Base-by-base conservation (phyloP, 2,888 invertebrate species). In the Beris chalybata region DNA sequence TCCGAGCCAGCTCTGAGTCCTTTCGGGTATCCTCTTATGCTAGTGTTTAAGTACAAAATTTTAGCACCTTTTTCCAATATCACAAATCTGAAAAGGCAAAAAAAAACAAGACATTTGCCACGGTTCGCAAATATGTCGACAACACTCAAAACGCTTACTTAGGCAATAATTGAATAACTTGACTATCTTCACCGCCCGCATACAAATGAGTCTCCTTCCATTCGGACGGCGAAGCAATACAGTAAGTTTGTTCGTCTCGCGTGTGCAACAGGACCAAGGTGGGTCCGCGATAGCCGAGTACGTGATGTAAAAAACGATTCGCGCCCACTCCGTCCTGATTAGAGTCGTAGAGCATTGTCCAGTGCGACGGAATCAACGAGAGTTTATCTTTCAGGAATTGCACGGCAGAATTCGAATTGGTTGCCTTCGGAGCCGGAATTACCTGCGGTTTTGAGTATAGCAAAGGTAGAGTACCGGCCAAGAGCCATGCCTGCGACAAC, bases 231-330 rank as follows among this genome's bases (percentile, higher is more conserved):
- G 88, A 82, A 32, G 91, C 91, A 65, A 95, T 80, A 76, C 91
- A 93, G 74, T 91, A 88, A 68, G 90, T 85, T 70, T 89, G 85
- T 29, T 85, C 86, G 52, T 84, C 83, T 68, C 78, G 74, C 3
- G 84, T 85, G 67, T 85, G 82, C n/a, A 88, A 71, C 67, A 89
- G 76, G 68, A 86, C 83, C 66, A 89, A 75, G 0, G 88, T 88
- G 0, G 89, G 88, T 0, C 89, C 89, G 61, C 87, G 75, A 70
- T 81, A 81, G 5, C 81, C 81, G 22, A 93, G 84, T 4, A 95
- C 91, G 82, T 95, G 95, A 76, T 94, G 92, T 73, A 92, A 82
- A 81, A 95, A 95, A 72, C 93, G 85, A 83, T 95, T 95, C 65
- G 90, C 86, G 31, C 94, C 95, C n/a, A 90, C 82, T 0, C 95